Base-by-base conservation (phyloP, 2,888 invertebrate species). In the Dinocampus coccinellae region DNA sequence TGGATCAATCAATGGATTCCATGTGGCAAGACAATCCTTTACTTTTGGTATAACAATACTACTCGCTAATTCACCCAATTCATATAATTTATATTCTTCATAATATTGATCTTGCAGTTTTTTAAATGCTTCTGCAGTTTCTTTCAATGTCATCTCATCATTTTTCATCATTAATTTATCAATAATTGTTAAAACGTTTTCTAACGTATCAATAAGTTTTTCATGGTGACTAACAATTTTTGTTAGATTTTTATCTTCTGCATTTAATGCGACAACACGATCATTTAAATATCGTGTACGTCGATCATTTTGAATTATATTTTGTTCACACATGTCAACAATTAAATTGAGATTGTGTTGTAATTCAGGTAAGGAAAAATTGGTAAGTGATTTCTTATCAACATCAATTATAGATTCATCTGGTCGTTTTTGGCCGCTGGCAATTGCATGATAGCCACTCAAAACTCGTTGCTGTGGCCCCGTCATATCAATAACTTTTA, bases 401-500 rank as follows among this genome's bases (percentile, higher is more conserved):
- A 89, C 89, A 0, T 89, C 85, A 0, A 89, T 84, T 77, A 90
- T 89, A 1, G 91, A 88, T 73, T 90, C 90, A 60, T 90, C 90
- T 0, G 90, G 89, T 73, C 89, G 88, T 79, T 91, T 90, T 74
- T 91, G 91, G 55, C 90, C 89, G 29, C 95, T 94, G 0, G 94
- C 92, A 52, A 98, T 90, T 0, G 97, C 97, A 88, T 97, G 97
- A 87, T 98, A 98, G 0, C 97, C 97, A 83, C 94, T 95, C 2
- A 97, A 90, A 42, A 99, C 95, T 69, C 97, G 91, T 85, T 95
- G 94, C 87, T 99, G 97, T 0, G 95, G 96, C 0, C 99, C 99
- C 7, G 99, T 99, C 97, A 99, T 97, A 88, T 99, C 99, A 76
- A 99, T 99, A 11, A 99, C 98, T 79, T 98, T 98, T 53, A 97